Conservation (phyloP, 2,797 vertebrate species). For the Thalassophryne amazonica region DNA sequence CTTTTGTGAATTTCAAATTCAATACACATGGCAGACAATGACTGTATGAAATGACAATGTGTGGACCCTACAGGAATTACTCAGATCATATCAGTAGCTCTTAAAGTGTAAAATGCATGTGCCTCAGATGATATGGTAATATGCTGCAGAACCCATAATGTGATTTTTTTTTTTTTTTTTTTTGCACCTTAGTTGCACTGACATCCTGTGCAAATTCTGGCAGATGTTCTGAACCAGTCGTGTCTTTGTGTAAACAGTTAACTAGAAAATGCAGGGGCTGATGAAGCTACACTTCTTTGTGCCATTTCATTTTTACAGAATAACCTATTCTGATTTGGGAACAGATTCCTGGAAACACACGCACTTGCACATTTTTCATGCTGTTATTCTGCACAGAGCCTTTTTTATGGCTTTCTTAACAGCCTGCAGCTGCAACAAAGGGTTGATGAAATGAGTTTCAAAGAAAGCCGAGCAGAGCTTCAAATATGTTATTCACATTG, state of each 20-base stretch:
- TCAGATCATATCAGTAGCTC: too few species aligned
- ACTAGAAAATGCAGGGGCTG: too few species aligned
- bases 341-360: slow-evolving; percentile 19
- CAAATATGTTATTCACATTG: slow-evolving; percentile 10
- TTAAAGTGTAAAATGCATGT: too few species aligned
- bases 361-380: slow-evolving; percentile 13
- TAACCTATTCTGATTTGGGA: slow-evolving; percentile 10
- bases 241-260: too few species aligned
- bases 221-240: too few species aligned
- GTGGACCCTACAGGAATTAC: too few species aligned
- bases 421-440: slow-evolving; percentile 21
- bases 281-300: too few species aligned
- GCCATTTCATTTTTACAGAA: neutral
- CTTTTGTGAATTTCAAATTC: neutral
- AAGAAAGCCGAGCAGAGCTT: slow-evolving; percentile 23
- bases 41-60: neutral
- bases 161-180: too few species aligned
- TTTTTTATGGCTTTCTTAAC: slow-evolving; percentile 14
- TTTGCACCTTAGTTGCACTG: too few species aligned
- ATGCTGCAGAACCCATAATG: too few species aligned
- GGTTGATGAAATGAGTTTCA: slow-evolving; percentile 10
- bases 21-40: neutral
- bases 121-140: too few species aligned
- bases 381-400: slow-evolving; percentile 28
- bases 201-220: too few species aligned